phyloP scores from a whole-genome alignment of 2,888 invertebrate genomes.

The Ptilodon capucinus region DNA sequence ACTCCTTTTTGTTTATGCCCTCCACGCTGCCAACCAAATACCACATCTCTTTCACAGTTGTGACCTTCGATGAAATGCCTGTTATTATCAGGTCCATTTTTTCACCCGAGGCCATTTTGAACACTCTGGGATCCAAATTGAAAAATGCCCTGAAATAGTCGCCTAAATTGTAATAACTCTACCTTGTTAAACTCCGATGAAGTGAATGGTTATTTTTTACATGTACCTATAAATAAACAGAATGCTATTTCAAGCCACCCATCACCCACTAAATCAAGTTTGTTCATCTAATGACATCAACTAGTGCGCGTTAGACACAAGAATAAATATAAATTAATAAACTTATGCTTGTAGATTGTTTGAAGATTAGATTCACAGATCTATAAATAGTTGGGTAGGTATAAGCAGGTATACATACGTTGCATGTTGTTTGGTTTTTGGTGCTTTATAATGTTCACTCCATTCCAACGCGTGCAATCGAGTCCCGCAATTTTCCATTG shows the following conservation, averaged over 20 bases:
- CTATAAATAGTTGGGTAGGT: no score
- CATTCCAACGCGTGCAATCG: constrained; percentile 78
- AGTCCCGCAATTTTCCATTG: constrained; percentile 81
- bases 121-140: constrained; percentile 65
- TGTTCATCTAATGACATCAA: no score
- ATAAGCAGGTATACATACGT: no score
- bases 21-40: constrained; percentile 81
- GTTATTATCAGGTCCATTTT: constrained; percentile 63
- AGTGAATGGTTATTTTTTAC: no score
- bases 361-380: no score
- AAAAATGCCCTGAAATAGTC: constrained; percentile 61
- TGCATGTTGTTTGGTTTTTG: constrained; percentile 57
- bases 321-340: no score
- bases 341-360: no score
- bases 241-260: no score
- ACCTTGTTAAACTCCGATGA: no score
- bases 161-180: neutral
- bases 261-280: no score
- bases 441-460: constrained; percentile 71
- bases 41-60: constrained; percentile 79
- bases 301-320: no score
- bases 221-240: no score
- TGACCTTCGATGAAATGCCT: constrained; percentile 61
- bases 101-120: constrained; percentile 73
- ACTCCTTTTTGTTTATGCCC: constrained; percentile 76